Percentiles rank a stretch among this genome's conserved stretches.
phyloP scores from a whole-genome alignment of 1,140 invertebrate genomes.

The Drosophila neocordata region DNA sequence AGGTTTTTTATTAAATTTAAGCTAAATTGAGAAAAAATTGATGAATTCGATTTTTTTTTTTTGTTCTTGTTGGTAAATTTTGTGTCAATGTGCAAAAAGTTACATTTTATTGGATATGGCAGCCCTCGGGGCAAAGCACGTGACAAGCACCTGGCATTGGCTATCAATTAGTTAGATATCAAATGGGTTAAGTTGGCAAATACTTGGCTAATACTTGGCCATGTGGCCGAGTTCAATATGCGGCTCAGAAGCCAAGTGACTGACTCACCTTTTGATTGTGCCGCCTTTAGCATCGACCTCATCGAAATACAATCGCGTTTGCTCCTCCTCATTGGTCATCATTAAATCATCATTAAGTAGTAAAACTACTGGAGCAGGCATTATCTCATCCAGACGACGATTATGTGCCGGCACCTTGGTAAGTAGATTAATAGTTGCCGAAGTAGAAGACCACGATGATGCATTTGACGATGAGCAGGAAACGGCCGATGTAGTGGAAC shows the following conservation, averaged over 20 bases:
- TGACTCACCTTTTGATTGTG: constrained; percentile 8
- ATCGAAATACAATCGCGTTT: neutral
- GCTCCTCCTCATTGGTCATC: neutral
- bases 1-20: too few species aligned
- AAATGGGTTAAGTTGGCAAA: constrained; percentile 6
- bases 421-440: constrained; percentile 33
- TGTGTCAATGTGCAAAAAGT: too few species aligned
- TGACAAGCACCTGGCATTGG: constrained; percentile 1
- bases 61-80: too few species aligned
- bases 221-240: neutral
- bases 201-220: constrained; percentile 1
- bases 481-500: constrained; percentile 14
- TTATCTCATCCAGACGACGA: constrained; percentile 40
- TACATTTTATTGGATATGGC: too few species aligned
- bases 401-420: constrained; percentile 39
- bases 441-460: constrained; percentile 33
- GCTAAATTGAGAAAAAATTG: too few species aligned
- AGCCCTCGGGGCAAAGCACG: neutral
- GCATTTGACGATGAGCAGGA: constrained; percentile 17
- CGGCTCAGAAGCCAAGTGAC: neutral
- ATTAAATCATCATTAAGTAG: constrained; percentile 31
- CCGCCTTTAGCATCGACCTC: neutral
- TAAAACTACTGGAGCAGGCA: constrained; percentile 43
- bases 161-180: constrained; percentile 4
- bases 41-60: too few species aligned